Evolutionary conservation across 1,140 invertebrate species (phyloP).

Genomic region (Drosophila nigrodunni): DNA sequence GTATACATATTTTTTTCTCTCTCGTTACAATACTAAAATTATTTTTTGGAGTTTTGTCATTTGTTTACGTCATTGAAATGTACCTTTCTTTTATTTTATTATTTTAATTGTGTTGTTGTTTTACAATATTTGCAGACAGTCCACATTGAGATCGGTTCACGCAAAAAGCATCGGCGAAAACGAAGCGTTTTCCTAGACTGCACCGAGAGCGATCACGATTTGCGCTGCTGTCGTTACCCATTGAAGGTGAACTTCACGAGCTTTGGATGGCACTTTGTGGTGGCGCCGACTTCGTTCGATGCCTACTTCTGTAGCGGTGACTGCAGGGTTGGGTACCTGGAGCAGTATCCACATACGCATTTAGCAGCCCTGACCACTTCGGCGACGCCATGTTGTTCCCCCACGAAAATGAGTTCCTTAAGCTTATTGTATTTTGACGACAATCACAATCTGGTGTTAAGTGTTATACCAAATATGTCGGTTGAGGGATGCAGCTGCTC

Average conservation of each 20-base stretch:
- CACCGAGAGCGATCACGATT: conserved; percentile 87
- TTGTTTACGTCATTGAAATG: no score
- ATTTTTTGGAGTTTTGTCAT: no score
- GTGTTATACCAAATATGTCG: conserved; percentile 95
- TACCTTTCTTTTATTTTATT: background rate
- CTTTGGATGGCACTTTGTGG: conserved; percentile 99
- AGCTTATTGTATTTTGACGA: conserved; percentile 97
- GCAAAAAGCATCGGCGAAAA: conserved; percentile 88
- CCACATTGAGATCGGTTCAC: conserved; percentile 91
- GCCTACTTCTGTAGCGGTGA: conserved; percentile 98
- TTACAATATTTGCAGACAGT: conserved; percentile 89
- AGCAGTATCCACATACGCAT: conserved; percentile 97
- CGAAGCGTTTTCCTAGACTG: conserved; percentile 86
- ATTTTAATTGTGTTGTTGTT: conserved; percentile 6
- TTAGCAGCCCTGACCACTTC: conserved; percentile 92
- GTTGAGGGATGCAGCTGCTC: conserved; percentile 96
- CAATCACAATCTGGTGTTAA: conserved; percentile 94
- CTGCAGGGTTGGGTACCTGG: conserved; percentile 95
- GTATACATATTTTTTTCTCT: conserved; percentile 36
- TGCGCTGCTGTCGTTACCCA: conserved; percentile 94
- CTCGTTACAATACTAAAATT: no score
- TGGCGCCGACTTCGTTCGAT: conserved; percentile 97
- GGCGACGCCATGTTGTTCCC: conserved; percentile 94
- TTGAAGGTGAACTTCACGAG: conserved; percentile 98
- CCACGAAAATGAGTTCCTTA: conserved; percentile 94